Evolutionary conservation across 2,113 vertebrate genomes (phyloP).

Genomic region (Spilogale gracilis): DNA sequence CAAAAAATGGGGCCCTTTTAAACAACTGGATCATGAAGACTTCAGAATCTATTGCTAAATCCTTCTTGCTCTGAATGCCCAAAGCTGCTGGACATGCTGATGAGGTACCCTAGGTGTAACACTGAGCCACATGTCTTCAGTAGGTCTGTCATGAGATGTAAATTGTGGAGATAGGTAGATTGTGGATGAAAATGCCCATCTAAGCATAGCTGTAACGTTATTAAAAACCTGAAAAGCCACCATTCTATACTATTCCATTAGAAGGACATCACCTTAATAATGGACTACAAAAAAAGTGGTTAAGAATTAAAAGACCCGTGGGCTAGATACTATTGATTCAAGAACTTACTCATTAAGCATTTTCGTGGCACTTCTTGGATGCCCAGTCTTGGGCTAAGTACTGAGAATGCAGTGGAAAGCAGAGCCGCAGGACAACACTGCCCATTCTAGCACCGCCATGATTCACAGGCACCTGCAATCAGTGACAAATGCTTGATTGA

Average conservation of each 20-base stretch:
- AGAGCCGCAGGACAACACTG: background rate
- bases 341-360: background rate
- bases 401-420: background rate
- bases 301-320: background rate
- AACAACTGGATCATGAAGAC: background rate
- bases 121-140: background rate
- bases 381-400: background rate
- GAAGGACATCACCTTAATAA: conserved; percentile 1
- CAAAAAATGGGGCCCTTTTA: background rate
- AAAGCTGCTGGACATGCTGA: background rate
- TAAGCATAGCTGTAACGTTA: background rate
- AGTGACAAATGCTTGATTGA: background rate
- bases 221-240: background rate
- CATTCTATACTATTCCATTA: background rate
- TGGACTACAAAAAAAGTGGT: background rate
- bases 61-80: background rate
- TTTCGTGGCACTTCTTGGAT: background rate
- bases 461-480: background rate
- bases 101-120: background rate
- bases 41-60: background rate
- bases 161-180: background rate
- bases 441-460: background rate
- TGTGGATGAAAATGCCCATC: background rate
- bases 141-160: background rate
- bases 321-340: background rate